These are phyloP conservation scores for Plebejus melissa DNA, from an alignment of 2,888 invertebrate species.

Conservation along the genomic window DNA sequence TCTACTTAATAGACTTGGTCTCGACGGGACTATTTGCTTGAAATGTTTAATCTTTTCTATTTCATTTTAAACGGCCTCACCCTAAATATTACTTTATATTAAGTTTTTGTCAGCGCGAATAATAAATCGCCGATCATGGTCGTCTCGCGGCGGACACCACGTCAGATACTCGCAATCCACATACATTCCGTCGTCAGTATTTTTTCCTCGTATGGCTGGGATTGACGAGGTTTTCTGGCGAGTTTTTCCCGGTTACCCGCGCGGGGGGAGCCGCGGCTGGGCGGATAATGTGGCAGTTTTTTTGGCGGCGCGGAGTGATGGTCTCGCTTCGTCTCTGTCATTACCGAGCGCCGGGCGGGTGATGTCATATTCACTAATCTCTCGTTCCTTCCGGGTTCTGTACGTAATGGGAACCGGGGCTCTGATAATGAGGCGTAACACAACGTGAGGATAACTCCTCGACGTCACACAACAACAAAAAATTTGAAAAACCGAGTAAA, in stretches of 20 bases:
- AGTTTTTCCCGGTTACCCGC: conserved; percentile 29
- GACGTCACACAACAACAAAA: too few relatives aligned
- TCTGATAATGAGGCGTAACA: not conserved
- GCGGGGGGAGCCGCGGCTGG: not conserved
- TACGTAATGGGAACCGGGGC: not conserved
- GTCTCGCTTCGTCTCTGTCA: conserved; percentile 6
- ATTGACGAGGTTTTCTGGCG: conserved; percentile 28
- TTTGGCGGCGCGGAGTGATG: not conserved
- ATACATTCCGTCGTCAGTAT: not conserved
- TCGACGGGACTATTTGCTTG: not conserved
- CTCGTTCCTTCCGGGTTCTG: not conserved
- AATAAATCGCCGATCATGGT: not conserved
- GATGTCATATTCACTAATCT: conserved; percentile 11
- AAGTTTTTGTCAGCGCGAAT: not conserved
- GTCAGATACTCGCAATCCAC: not conserved
- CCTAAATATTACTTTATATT: not conserved
- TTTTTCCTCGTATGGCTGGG: not conserved
- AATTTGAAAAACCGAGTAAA: too few relatives aligned
- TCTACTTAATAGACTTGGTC: not conserved
- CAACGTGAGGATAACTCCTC: too few relatives aligned
- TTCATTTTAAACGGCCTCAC: not conserved
- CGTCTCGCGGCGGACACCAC: not conserved
- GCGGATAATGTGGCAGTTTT: conserved; percentile 9
- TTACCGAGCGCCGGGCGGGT: not conserved
- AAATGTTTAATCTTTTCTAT: not conserved